A percentile compares a stretch with the other conserved stretches of the same genome.
Conservation (phyloP, 2,797 vertebrate genomes). For the Pipistrellus kuhlii region DNA sequence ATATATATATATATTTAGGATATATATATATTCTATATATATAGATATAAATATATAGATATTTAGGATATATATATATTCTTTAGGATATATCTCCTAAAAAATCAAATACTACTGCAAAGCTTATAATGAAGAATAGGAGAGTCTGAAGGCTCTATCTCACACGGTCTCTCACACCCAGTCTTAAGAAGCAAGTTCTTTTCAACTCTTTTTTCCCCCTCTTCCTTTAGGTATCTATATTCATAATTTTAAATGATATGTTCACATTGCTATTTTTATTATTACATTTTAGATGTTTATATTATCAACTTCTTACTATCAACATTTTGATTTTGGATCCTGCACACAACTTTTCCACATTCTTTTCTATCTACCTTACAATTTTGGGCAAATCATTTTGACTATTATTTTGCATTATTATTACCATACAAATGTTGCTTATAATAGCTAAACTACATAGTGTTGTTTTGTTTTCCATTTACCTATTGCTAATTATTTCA, state of each 20-base stretch:
- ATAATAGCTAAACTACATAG: background rate
- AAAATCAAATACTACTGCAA: no score
- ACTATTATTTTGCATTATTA: slow-evolving; percentile 16
- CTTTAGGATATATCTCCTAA: no score
- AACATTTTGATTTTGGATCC: slow-evolving; percentile 6
- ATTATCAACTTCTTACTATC: background rate
- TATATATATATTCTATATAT: no score
- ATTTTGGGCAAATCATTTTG: slow-evolving; percentile 25
- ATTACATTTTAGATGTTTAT: background rate
- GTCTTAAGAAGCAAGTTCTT: background rate
- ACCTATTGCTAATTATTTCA: slow-evolving; percentile 25
- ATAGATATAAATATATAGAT: no score
- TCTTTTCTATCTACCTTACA: slow-evolving; percentile 20
- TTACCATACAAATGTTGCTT: slow-evolving; percentile 1
- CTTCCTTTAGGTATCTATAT: slow-evolving; percentile 7
- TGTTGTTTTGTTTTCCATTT: slow-evolving; percentile 30
- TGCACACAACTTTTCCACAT: background rate
- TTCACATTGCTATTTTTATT: background rate
- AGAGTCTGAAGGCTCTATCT: no score
- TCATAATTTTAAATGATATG: background rate
- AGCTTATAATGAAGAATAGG: no score
- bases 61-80: no score
- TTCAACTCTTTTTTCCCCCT: background rate
- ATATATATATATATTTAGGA: no score
- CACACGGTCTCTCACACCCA: no score